phyloP scores from a whole-genome alignment of 1,140 invertebrate genomes.

The Drosophila sulfurigaster region DNA sequence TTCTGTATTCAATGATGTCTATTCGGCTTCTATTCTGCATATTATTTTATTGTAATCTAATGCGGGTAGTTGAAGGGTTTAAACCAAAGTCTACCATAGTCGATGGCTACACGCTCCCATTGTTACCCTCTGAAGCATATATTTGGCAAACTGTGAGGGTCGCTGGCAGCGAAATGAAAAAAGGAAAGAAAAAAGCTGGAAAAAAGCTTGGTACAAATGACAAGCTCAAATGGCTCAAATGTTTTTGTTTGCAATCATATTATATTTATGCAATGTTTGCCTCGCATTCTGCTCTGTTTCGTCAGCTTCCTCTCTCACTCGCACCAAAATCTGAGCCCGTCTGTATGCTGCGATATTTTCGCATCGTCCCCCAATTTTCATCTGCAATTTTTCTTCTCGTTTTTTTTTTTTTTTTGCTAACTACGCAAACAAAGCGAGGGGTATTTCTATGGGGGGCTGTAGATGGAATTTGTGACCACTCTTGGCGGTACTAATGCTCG shows the following conservation, averaged over 20 bases:
- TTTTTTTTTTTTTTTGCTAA: conserved; percentile 8
- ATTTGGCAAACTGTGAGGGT: conserved; percentile 1
- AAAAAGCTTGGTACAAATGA: conserved; percentile 55
- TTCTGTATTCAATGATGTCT: neutral
- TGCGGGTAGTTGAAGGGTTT: neutral
- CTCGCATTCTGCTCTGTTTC: conserved; percentile 30
- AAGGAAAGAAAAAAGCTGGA: conserved; percentile 7
- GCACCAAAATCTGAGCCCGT: no score
- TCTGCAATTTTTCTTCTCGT: neutral
- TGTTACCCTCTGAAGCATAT: neutral
- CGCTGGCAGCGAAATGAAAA: conserved; percentile 5
- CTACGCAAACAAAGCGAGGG: conserved; percentile 28
- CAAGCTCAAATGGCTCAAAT: conserved; percentile 69
- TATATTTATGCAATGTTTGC: conserved; percentile 72
- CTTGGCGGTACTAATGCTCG: conserved; percentile 56
- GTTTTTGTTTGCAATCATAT: conserved; percentile 72
- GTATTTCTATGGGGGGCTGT: neutral
- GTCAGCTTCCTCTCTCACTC: neutral
- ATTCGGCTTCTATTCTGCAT: neutral
- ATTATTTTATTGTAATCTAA: neutral
- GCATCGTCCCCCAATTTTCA: neutral
- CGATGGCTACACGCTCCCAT: neutral
- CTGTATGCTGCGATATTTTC: conserved; percentile 30
- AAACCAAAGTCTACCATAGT: neutral
- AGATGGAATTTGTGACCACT: conserved; percentile 24